Base-by-base conservation (phyloP, 2,888 invertebrate species). In the Prosopocoilus inquinatus region DNA sequence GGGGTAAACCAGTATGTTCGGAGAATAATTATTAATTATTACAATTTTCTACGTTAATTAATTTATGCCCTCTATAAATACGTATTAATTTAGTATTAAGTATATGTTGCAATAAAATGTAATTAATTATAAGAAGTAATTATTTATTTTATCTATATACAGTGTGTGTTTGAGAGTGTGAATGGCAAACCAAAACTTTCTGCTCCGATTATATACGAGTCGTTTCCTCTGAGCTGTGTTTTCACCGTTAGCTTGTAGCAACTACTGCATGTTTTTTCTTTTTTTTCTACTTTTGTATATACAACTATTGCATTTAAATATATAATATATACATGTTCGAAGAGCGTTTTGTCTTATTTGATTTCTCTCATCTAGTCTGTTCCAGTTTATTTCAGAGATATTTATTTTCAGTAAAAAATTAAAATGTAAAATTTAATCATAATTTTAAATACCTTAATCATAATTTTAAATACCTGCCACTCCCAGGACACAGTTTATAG, bases 241-340 rank as follows among this genome's bases (percentile, higher is more conserved):
- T 5, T 28, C 20, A 28, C 20, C 5, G 20, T 28, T 28, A 28
- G 20, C 20, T 28, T 28, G 20, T 28, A 28, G 20, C 20, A 28
- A 28, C 20, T 28, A 28, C 3, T 28, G 66, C 65, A 66, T 66
- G 65, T 65, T 67, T 67, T 67, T 65, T 66, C 64, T 64, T 66
- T 64, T 65, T 67, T 67, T 67, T 65, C 65, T 67, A 66, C 67
- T 67, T 67, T 67, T 67, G 66, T 66, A 67, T 59, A 66, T 67
- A 66, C 57, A 50, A 60, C 35, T 46, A 50, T 50, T 57, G 58
- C 56, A 52, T 58, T 52, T 41, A 13, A 41, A 41, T 41, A 41
- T 41, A 41, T 41, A 41, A 41, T 41, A 41, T 41, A 41, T 41
- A 41, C 41, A 16, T 41, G 13, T 41, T 28, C 20, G 1, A 1